These are phyloP conservation scores for Turritopsis rubra DNA, from an alignment of 30 jellyfish, hydroid and myxozoan genomes.

Conservation along the genomic window DNA sequence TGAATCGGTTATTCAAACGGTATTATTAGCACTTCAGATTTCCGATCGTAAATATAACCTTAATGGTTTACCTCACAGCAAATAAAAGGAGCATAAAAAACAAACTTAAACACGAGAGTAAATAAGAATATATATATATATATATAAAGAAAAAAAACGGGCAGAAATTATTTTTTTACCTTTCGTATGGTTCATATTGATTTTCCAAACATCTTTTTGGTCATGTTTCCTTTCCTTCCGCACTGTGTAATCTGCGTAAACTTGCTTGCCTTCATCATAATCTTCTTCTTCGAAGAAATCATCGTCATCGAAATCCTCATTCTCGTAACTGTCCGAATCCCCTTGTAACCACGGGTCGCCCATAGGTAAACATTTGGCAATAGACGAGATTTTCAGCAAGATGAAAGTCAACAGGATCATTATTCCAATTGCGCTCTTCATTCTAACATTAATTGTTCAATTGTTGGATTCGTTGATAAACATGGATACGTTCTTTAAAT, in stretches of 20 bases:
- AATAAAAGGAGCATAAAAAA: neutral
- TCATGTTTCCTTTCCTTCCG: neutral
- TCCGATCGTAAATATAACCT: neutral
- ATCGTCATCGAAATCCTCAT: conserved; percentile 12
- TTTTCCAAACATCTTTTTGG: conserved; percentile 19
- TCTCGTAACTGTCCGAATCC: neutral
- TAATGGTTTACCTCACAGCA: neutral
- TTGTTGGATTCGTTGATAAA: neutral
- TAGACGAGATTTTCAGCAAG: neutral
- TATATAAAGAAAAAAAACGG: neutral
- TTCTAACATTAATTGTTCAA: neutral
- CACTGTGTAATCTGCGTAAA: conserved; percentile 8
- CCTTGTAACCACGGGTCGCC: neutral
- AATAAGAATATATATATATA: neutral
- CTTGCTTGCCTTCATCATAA: neutral
- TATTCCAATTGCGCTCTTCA: neutral
- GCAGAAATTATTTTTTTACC: neutral
- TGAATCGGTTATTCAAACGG: neutral
- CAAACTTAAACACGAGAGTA: neutral
- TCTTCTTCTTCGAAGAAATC: neutral
- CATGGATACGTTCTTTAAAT: neutral
- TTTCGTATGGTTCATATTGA: conserved; percentile 12
- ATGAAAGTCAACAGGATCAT: neutral
- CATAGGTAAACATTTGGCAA: neutral
- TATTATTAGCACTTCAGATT: neutral